These are phyloP conservation scores for Pan paniscus DNA, from an alignment of 2,113 vertebrate genomes.

Conservation along the genomic window DNA sequence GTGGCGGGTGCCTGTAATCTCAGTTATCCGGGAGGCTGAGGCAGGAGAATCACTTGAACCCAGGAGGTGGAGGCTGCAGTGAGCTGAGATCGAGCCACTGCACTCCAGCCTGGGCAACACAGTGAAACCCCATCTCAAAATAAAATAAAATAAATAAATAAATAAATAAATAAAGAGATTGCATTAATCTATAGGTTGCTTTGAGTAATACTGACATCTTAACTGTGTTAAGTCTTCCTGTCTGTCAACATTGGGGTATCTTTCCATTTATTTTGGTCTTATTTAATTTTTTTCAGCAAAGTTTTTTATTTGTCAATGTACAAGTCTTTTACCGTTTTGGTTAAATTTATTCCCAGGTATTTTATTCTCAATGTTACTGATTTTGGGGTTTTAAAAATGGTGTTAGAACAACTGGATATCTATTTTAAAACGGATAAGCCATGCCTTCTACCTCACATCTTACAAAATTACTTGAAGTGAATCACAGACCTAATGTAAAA, in stretches of 20 bases:
- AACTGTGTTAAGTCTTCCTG: neutral
- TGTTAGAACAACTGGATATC: neutral
- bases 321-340: neutral
- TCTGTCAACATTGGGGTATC: neutral
- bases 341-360: neutral
- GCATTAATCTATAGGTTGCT: neutral
- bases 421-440: neutral
- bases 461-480: neutral
- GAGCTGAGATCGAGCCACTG: too few species aligned
- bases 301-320: neutral
- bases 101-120: too few species aligned
- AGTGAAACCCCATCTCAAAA: too few species aligned
- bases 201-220: neutral
- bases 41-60: too few species aligned
- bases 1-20: too few species aligned
- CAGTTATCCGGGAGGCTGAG: too few species aligned
- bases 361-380: neutral
- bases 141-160: too few species aligned
- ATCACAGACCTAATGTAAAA: neutral
- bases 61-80: too few species aligned
- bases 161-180: neutral
- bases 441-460: neutral
- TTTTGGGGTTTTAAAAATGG: neutral
- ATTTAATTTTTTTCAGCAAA: neutral
- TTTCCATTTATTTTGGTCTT: neutral